phyloP scores from a whole-genome alignment of 2,888 invertebrate genomes.

The Clistopyga incitator region DNA sequence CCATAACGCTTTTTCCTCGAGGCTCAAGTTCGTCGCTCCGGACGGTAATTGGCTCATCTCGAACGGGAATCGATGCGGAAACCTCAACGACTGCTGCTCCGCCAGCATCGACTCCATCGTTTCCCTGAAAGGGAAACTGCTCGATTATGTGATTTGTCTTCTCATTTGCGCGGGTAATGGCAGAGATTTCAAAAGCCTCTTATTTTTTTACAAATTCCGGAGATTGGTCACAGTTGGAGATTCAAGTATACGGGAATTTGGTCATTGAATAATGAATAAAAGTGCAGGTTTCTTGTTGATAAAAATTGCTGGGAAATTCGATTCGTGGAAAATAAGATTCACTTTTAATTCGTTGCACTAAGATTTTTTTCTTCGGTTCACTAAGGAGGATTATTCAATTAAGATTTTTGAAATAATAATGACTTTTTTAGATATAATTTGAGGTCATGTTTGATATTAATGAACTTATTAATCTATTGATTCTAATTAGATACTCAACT shows the following conservation, averaged over 20 bases:
- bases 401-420: no score
- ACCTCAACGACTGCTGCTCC: conserved; percentile 93
- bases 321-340: background rate
- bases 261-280: background rate
- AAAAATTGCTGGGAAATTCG: background rate
- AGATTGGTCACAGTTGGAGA: background rate
- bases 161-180: conserved; percentile 29
- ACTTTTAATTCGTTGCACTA: background rate
- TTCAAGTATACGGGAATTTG: background rate
- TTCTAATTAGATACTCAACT: no score
- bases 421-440: no score
- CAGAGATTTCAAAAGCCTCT: background rate
- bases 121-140: conserved; percentile 88
- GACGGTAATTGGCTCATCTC: conserved; percentile 87
- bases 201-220: conserved; percentile 7
- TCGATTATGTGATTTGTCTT: conserved; percentile 78
- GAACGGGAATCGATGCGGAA: conserved; percentile 91
- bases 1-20: conserved; percentile 92
- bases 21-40: conserved; percentile 88
- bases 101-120: conserved; percentile 96
- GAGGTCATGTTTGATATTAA: no score
- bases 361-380: background rate
- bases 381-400: background rate
- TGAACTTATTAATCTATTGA: no score
- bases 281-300: background rate